Evolutionary conservation across 2,888 invertebrate species (phyloP), one percentile per base, ranked within the genome.

Genomic region (Lacanobia oleracea): DNA sequence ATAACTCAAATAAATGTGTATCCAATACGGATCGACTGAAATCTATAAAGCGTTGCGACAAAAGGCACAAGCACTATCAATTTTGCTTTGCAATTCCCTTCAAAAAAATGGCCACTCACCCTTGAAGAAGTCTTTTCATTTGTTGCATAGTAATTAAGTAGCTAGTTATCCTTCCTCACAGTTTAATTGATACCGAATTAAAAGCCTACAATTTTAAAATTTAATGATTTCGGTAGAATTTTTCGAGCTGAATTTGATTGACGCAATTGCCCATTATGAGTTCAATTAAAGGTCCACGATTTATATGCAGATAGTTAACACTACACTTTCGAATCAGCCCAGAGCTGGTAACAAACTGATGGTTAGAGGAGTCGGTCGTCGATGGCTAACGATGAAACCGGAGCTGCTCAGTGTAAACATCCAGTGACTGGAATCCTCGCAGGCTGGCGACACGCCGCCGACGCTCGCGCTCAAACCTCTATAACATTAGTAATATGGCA

Each of bases 401-500:
- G 95, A 95, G 92, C 90, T 82, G 72, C 77, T 56, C 75, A 91
- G 86, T 95, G 91, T 95, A 95, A 95, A 95, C 95, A 95, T 95
- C 94, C 94, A 95, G 87, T 90, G 92, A 90, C 88, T 92, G 93
- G 94, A 94, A 94, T 95, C 93, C 91, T 90, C 90, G 85, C 86
- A 83, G 78, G 82, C 83, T 85, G 85, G 73, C 82, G 87, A 75
- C 80, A 73, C 81, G 66, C 84, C 85, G 86, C 77, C 83, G 83
- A 80, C 82, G 83, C 83, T 80, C 80, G 85, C 82, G 85, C 85
- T 69, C 74, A 65, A 75, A 75, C 81, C 84, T 75, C 83, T 74
- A 86, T 85, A 82, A 86, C 77, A 73, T 76, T 72, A 77, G 70
- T 82, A 77, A 80, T 82, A 82, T 81, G 76, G 62, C 76, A 73